phyloP scores from a whole-genome alignment of 2,797 vertebrate species.

The Spinus olivaceus region DNA sequence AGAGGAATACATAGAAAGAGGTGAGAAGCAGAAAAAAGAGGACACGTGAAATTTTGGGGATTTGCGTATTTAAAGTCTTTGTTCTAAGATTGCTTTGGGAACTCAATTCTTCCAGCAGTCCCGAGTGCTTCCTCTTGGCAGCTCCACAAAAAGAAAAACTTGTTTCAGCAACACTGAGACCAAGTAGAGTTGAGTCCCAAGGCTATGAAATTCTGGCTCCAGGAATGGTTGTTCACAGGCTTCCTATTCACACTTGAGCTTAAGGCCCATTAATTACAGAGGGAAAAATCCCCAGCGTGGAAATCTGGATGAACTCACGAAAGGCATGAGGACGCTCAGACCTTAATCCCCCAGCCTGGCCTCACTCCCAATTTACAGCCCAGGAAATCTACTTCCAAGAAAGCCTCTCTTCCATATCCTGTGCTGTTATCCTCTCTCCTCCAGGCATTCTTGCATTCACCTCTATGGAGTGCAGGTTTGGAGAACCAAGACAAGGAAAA shows the following conservation, averaged over 20 bases:
- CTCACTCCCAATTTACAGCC: not conserved
- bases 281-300: not conserved
- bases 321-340: not conserved
- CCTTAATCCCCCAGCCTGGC: conserved; percentile 15
- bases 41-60: not conserved
- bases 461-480: fast-evolving
- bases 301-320: conserved; percentile 36
- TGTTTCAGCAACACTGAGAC: not conserved
- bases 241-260: not conserved
- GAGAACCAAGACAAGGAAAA: not conserved
- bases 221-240: not conserved
- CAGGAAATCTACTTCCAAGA: conserved; percentile 21
- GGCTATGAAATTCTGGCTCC: not conserved
- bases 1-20: not conserved
- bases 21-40: not conserved
- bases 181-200: not conserved
- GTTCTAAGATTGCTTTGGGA: not conserved
- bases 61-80: not conserved
- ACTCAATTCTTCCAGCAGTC: not conserved
- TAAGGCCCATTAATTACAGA: conserved; percentile 23
- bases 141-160: not conserved
- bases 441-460: not conserved
- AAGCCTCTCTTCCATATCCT: not conserved
- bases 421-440: not conserved
- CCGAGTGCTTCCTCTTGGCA: not conserved